Conservation (phyloP, 30 jellyfish, hydroid and myxozoan genomes). For the Cassiopea xamachana region DNA sequence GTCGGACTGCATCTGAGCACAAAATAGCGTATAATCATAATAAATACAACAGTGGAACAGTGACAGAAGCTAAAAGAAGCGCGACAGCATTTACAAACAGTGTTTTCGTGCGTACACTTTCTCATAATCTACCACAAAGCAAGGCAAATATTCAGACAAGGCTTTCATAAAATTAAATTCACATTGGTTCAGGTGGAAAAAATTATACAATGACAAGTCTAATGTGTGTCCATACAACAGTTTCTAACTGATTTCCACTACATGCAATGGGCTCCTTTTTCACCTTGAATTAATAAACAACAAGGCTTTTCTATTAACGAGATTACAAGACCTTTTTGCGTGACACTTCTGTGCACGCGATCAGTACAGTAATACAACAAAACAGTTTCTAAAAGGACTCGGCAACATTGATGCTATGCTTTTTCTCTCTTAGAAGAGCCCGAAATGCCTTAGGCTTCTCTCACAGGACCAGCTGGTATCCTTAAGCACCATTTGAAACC, state of each 20-base stretch:
- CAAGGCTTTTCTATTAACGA: background rate
- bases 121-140: background rate
- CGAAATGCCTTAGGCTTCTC: background rate
- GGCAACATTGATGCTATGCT: background rate
- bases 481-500: background rate
- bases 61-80: background rate
- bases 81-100: background rate
- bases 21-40: no score
- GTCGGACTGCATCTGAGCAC: no score
- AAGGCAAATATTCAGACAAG: background rate
- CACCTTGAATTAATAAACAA: constrained; percentile 7
- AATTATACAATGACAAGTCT: background rate
- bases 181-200: background rate
- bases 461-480: background rate
- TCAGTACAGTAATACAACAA: background rate
- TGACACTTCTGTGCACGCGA: constrained; percentile 23
- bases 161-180: background rate
- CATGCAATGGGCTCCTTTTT: background rate
- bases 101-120: background rate
- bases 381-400: background rate
- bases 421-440: background rate
- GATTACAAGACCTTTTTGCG: constrained; percentile 9
- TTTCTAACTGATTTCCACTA: background rate
- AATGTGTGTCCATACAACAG: background rate
- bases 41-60: background rate